Evolutionary conservation across 1,140 invertebrate genomes (phyloP), one percentile per base, ranked within the genome.

Genomic region (Cydia strobilella): DNA sequence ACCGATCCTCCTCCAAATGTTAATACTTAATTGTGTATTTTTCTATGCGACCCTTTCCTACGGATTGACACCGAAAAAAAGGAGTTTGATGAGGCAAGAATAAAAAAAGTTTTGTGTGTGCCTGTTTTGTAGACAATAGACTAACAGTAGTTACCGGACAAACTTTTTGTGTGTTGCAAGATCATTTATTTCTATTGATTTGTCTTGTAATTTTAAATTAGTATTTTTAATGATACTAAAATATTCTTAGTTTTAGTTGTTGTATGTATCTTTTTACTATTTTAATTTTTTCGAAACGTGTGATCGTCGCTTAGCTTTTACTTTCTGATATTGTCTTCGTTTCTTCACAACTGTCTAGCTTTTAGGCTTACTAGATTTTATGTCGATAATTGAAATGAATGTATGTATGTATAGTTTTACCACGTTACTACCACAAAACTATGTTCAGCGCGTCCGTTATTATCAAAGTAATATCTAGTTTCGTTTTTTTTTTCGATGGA

Each of bases 61-160:
- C 87, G 81, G 85, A 88, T 84, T 81, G 79, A 66, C 75, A 51
- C 79, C 45, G 76, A 51, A 59, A 54, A 27, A 75, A 91, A 94
- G 94, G 93, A 94, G 94, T 94, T 87, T 94, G 42, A 94, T 93
- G 93, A 94, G 94, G 94, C 94, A 94, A 94, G 94, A 86, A 88
- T 65, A 69, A 79, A 78, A 69, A 79, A 76, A 39, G 69, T 72
- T 77, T 75, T 82, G 74, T 76, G 75, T 81, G 71, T 78, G 66
- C 48, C 45, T 73, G 69, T 62, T 10, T 12, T 35, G 42, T 71
- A 72, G n/a, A 59, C 20, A 2, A n/a, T 59, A 20, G 54, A 23
- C 7, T 23, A 59, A 20, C 54, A 23, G 18, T 59, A 23, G n/a
- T 51, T 59, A n/a, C 18, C 23, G n/a, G 54, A 51, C 48, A 7